A percentile compares a stretch with the other conserved stretches of the same genome.
These are phyloP conservation scores for Aythya baeri DNA, from an alignment of 2,113 vertebrate species.

Conservation along the genomic window DNA sequence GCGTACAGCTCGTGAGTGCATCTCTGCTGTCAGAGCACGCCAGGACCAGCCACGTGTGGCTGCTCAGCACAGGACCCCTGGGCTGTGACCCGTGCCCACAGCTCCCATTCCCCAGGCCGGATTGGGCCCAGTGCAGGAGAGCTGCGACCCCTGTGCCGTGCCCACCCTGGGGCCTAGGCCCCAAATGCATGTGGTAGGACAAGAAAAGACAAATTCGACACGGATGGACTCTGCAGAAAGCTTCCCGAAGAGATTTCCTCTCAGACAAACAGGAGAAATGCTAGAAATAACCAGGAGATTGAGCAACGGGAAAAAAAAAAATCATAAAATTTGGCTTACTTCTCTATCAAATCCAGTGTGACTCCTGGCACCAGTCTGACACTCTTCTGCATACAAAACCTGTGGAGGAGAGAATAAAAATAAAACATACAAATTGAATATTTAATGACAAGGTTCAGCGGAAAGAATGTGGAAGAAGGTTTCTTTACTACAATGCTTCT, in stretches of 20 bases:
- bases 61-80: background rate
- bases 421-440: background rate
- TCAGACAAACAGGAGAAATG: background rate
- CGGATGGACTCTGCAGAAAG: background rate
- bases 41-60: accelerated
- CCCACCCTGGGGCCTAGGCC: too few species aligned
- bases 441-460: background rate
- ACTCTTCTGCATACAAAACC: constrained; percentile 99
- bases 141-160: too few species aligned
- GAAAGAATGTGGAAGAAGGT: background rate
- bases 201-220: background rate
- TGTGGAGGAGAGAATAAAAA: constrained; percentile 65
- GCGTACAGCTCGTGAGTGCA: too few species aligned
- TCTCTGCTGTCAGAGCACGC: too few species aligned
- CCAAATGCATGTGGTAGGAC: accelerated
- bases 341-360: constrained; percentile 97
- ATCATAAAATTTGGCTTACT: constrained; percentile 80
- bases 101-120: background rate
- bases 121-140: too few species aligned
- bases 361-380: constrained; percentile 97
- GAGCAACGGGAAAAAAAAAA: background rate
- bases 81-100: accelerated
- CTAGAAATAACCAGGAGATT: background rate
- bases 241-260: background rate
- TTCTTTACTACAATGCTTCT: background rate